These are phyloP conservation scores for Gasteruption jaculator DNA, from an alignment of 2,888 invertebrate genomes.

Conservation along the genomic window DNA sequence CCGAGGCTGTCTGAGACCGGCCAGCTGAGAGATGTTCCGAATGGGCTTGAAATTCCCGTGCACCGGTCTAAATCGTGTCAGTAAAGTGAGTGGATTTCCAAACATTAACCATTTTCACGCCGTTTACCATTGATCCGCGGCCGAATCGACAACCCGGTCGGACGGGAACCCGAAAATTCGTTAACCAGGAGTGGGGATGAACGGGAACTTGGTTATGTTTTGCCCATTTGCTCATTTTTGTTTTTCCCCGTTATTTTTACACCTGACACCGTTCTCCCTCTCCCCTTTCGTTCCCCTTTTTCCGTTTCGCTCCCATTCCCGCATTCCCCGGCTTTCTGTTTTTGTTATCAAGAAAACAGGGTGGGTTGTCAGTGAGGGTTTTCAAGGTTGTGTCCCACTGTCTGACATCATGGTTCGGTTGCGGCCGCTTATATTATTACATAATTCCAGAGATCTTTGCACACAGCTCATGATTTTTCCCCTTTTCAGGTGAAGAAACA, in stretches of 20 bases:
- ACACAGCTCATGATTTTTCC: slow-evolving; percentile 11
- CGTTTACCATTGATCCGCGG: too few species aligned
- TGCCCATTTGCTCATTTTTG: too few species aligned
- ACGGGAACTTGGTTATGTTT: too few species aligned
- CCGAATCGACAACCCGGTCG: too few species aligned
- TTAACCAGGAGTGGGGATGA: too few species aligned
- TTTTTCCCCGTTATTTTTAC: too few species aligned
- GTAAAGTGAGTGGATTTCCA: slow-evolving; percentile 34
- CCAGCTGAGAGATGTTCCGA: slow-evolving; percentile 49
- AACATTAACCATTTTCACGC: too few species aligned
- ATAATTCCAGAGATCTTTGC: slow-evolving; percentile 36
- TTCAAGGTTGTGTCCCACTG: slow-evolving; percentile 30
- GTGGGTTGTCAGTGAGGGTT: slow-evolving; percentile 27
- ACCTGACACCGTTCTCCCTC: too few species aligned
- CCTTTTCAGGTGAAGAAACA: slow-evolving; percentile 44
- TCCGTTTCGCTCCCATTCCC: too few species aligned
- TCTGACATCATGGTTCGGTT: slow-evolving; percentile 46
- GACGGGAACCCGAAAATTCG: too few species aligned
- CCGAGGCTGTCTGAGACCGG: slow-evolving; percentile 42
- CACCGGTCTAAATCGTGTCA: slow-evolving; percentile 46
- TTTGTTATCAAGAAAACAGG: not conserved
- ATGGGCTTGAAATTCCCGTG: slow-evolving; percentile 51
- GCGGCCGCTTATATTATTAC: slow-evolving; percentile 42
- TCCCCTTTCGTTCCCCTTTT: too few species aligned
- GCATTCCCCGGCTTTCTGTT: too few species aligned